phyloP scores from a whole-genome alignment of 2,888 invertebrate species.

The Lepetodrilus schrolli region DNA sequence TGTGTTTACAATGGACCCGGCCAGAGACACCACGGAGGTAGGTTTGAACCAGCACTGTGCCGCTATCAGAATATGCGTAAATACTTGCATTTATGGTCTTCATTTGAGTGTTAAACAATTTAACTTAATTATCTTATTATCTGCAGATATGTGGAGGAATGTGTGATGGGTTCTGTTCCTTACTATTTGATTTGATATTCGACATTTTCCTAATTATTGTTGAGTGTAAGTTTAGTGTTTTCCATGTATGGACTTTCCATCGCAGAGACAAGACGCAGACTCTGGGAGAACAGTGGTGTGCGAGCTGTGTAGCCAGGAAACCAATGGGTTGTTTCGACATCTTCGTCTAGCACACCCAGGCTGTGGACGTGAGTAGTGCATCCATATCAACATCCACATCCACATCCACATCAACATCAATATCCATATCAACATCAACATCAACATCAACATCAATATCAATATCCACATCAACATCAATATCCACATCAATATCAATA shows the following conservation, averaged over 20 bases:
- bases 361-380: conserved; percentile 76
- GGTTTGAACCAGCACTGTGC: no score
- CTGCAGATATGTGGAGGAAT: no score
- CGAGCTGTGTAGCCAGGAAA: conserved; percentile 77
- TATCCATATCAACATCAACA: no score
- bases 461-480: no score
- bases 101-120: no score
- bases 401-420: background rate
- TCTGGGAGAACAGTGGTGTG: conserved; percentile 69
- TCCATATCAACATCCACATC: background rate
- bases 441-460: no score
- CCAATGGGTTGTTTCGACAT: conserved; percentile 76
- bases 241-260: background rate
- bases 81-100: no score
- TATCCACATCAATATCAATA: no score
- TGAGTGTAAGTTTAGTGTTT: background rate
- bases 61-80: background rate
- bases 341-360: conserved; percentile 79
- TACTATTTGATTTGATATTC: no score
- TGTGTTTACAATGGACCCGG: conserved; percentile 51
- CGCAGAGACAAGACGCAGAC: conserved; percentile 57
- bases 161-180: no score
- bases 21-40: conserved; percentile 28
- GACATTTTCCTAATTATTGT: no score
- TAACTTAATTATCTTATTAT: no score